Evolutionary conservation across 2,797 vertebrate genomes (phyloP).

Genomic region (Enteromius anoplus): DNA sequence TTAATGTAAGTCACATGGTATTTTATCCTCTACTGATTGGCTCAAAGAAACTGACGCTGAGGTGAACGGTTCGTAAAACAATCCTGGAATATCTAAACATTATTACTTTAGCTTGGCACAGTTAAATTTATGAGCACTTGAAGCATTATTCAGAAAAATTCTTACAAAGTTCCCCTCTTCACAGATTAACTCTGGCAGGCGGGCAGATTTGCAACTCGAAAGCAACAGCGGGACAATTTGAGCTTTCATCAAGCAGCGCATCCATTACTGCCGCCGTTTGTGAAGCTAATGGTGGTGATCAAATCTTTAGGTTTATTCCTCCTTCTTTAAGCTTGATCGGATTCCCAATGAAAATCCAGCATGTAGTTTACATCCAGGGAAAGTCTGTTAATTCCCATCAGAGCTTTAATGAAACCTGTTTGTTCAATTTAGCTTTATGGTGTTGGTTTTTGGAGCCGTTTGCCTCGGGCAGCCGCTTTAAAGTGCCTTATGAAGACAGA

Average conservation of each 20-base stretch:
- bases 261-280: neutral
- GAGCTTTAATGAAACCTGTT: conserved; percentile 54
- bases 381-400: conserved; percentile 41
- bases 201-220: neutral
- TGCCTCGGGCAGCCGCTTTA: conserved; percentile 40
- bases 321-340: conserved; percentile 10
- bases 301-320: neutral
- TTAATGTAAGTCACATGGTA: neutral
- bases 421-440: conserved; percentile 53
- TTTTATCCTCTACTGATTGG: neutral
- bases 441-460: conserved; percentile 42
- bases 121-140: neutral
- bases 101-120: neutral
- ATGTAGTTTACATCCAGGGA: conserved; percentile 15
- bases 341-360: conserved; percentile 31
- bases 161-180: neutral
- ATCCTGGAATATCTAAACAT: neutral
- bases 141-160: neutral
- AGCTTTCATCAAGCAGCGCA: neutral
- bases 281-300: conserved; percentile 10
- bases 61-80: neutral
- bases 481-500: conserved; percentile 44
- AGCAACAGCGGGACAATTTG: neutral
- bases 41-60: neutral
- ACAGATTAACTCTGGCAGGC: neutral